phyloP scores from a whole-genome alignment of 2,888 invertebrate species.

The Orgyia antiqua region DNA sequence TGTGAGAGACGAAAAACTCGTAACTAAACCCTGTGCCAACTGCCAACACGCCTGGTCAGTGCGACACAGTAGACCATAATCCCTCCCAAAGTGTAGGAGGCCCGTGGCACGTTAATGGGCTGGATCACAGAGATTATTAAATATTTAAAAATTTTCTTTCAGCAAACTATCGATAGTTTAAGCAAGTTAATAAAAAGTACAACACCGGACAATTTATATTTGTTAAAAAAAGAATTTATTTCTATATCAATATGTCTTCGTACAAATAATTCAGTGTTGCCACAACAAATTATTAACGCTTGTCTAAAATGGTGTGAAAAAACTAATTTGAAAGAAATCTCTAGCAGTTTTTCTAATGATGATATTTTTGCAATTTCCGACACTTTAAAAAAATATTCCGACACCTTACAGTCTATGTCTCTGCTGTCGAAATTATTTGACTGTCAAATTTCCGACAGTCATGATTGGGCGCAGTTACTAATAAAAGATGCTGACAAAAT shows the following conservation, averaged over 20 bases:
- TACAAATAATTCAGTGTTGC: conserved; percentile 12
- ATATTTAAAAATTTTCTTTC: no score
- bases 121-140: no score
- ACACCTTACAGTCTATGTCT: conserved; percentile 20
- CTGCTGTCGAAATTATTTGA: conserved; percentile 20
- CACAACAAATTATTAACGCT: conserved; percentile 3
- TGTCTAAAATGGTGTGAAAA: conserved; percentile 22
- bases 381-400: conserved; percentile 11
- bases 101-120: no score
- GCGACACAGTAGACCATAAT: no score
- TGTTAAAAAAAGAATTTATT: conserved; percentile 18
- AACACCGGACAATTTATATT: conserved; percentile 17
- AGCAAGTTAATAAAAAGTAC: conserved; percentile 22
- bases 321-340: conserved; percentile 25
- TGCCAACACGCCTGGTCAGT: no score
- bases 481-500: background rate
- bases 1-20: no score
- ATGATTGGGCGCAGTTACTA: conserved; percentile 5
- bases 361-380: conserved; percentile 18
- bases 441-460: conserved; percentile 4
- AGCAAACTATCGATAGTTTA: conserved; percentile 34
- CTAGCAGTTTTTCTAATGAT: background rate
- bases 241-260: conserved; percentile 21
- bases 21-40: no score
- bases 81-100: no score